phyloP scores from a whole-genome alignment of 2,797 vertebrate species.

The Numenius phaeopus region DNA sequence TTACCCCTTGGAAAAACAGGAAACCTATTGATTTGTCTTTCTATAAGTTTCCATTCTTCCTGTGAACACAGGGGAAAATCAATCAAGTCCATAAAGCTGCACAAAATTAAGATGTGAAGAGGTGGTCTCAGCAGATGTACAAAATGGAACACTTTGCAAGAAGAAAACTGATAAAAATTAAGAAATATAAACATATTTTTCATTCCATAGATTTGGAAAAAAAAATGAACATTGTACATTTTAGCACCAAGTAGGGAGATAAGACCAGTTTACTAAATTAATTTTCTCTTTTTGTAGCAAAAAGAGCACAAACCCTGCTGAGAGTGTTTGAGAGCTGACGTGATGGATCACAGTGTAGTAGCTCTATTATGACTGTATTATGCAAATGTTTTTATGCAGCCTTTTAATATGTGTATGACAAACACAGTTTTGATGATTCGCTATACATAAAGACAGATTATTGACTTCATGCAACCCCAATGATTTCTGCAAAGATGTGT shows the following conservation, averaged over 20 bases:
- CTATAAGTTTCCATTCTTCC: background rate
- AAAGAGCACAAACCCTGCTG: slow-evolving; percentile 37
- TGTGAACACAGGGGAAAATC: background rate
- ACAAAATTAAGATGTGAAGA: background rate
- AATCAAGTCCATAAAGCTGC: background rate
- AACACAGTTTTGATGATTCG: slow-evolving; percentile 29
- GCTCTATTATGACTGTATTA: slow-evolving; percentile 41
- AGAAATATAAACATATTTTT: background rate
- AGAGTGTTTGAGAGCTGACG: background rate
- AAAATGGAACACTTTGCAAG: background rate
- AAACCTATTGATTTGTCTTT: background rate
- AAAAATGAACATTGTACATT: background rate
- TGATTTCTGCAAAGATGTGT: background rate
- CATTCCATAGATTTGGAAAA: background rate
- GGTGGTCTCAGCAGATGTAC: background rate
- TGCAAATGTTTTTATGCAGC: slow-evolving; percentile 24
- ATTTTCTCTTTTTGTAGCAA: slow-evolving; percentile 1
- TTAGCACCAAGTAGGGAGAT: background rate
- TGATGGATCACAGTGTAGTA: slow-evolving; percentile 36
- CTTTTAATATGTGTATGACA: background rate
- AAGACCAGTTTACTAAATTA: slow-evolving; percentile 16
- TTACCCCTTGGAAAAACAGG: background rate
- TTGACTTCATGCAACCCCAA: background rate
- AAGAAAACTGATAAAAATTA: background rate
- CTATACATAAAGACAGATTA: background rate